A percentile compares a stretch with the other conserved stretches of the same genome.
Conservation (phyloP, 2,888 invertebrate species). For the Eurois occulta region DNA sequence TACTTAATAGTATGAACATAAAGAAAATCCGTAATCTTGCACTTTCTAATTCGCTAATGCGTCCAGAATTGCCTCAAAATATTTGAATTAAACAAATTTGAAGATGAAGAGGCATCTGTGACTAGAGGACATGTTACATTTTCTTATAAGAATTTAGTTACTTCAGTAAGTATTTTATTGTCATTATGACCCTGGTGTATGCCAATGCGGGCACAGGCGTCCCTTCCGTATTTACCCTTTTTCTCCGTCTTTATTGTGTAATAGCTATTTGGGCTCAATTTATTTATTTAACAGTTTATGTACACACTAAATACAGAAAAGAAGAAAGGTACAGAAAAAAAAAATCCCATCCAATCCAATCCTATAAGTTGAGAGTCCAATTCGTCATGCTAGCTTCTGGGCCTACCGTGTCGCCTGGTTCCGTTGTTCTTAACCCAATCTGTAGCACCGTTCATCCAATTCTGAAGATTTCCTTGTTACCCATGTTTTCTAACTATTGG, state of each 20-base stretch:
- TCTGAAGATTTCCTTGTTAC: not conserved
- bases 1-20: not conserved
- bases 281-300: no score
- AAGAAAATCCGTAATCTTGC: not conserved
- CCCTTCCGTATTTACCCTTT: not conserved
- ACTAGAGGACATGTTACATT: not conserved
- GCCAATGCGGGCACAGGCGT: not conserved
- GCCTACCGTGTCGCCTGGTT: not conserved
- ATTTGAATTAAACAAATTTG: not conserved
- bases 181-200: not conserved
- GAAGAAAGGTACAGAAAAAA: no score
- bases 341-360: no score
- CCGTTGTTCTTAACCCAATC: not conserved
- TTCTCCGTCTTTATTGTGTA: not conserved
- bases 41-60: not conserved
- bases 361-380: not conserved
- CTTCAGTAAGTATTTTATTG: not conserved
- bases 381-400: not conserved
- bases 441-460: not conserved
- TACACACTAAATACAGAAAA: no score
- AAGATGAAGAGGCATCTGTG: not conserved
- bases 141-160: slow-evolving; percentile 19
- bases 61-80: not conserved
- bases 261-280: no score
- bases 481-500: not conserved